These are phyloP conservation scores for Oreocharis arfaki DNA, from an alignment of 2,113 vertebrate genomes.

Conservation along the genomic window DNA sequence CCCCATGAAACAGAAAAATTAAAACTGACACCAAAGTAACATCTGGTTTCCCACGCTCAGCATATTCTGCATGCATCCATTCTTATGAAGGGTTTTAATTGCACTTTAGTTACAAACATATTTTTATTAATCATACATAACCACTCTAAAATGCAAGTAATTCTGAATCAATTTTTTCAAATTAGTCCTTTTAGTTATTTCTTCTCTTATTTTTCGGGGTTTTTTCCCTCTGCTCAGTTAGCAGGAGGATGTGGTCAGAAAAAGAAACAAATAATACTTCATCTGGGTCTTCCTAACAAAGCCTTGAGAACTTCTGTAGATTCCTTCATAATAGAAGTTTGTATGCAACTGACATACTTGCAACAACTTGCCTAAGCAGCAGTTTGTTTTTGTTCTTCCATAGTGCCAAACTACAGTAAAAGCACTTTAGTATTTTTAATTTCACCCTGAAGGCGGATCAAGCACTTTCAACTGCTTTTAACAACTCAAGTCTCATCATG, in stretches of 20 bases:
- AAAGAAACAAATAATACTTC: background rate
- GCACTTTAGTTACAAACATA: background rate
- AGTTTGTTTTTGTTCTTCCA: background rate
- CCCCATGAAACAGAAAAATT: background rate
- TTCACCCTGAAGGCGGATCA: conserved; percentile 23
- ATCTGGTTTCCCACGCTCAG: background rate
- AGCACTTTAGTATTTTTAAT: background rate
- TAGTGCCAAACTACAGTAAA: background rate
- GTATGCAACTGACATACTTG: background rate
- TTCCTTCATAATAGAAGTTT: background rate
- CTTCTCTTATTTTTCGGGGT: background rate
- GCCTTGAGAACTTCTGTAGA: background rate
- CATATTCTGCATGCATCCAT: background rate
- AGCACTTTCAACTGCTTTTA: conserved; percentile 33
- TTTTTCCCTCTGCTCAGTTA: background rate
- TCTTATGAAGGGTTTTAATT: background rate
- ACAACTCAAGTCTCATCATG: conserved; percentile 38
- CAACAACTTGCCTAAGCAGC: conserved; percentile 12
- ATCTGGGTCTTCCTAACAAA: background rate
- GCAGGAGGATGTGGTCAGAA: background rate
- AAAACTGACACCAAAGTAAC: background rate
- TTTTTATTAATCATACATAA: background rate
- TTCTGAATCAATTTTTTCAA: background rate
- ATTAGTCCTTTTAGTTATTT: background rate
- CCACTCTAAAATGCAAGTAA: background rate